These are phyloP conservation scores for Entomyzon cyanotis DNA, from an alignment of 2,113 vertebrate genomes.

Conservation along the genomic window DNA sequence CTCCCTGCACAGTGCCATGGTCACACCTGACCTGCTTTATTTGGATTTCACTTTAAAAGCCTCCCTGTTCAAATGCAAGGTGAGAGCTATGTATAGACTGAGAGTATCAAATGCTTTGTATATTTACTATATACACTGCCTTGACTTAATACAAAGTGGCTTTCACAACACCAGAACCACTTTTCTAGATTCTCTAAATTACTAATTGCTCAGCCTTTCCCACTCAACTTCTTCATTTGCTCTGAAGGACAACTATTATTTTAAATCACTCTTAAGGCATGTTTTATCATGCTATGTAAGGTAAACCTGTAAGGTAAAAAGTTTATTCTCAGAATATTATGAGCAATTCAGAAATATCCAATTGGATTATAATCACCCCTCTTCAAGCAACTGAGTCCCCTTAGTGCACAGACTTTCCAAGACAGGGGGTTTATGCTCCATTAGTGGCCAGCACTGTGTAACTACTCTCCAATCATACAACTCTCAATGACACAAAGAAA, in stretches of 20 bases:
- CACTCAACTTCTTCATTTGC: not conserved
- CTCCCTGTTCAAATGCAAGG: not conserved
- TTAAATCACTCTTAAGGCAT: not conserved
- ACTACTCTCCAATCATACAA: slow-evolving; percentile 47
- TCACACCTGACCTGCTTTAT: not conserved
- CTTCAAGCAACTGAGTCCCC: slow-evolving; percentile 26
- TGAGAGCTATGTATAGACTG: not conserved
- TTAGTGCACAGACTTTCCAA: not conserved
- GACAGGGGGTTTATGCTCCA: slow-evolving; percentile 32
- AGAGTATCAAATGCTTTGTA: not conserved
- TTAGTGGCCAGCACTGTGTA: slow-evolving; percentile 47
- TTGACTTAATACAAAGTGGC: not conserved
- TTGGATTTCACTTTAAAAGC: not conserved
- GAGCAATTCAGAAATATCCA: slow-evolving; percentile 47
- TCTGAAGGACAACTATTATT: not conserved
- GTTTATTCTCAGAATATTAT: slow-evolving; percentile 7
- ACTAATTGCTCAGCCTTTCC: not conserved
- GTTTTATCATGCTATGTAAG: not conserved
- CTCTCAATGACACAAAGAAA: slow-evolving; percentile 67
- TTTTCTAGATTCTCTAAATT: not conserved
- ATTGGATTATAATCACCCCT: slow-evolving; percentile 45
- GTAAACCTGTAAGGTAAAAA: slow-evolving; percentile 6
- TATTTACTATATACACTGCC: not conserved
- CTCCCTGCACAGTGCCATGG: not conserved
- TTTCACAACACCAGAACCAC: not conserved